Evolutionary conservation across 2,797 vertebrate genomes (phyloP), one percentile per base, ranked within the genome.

Genomic region (Aythya fuligula): DNA sequence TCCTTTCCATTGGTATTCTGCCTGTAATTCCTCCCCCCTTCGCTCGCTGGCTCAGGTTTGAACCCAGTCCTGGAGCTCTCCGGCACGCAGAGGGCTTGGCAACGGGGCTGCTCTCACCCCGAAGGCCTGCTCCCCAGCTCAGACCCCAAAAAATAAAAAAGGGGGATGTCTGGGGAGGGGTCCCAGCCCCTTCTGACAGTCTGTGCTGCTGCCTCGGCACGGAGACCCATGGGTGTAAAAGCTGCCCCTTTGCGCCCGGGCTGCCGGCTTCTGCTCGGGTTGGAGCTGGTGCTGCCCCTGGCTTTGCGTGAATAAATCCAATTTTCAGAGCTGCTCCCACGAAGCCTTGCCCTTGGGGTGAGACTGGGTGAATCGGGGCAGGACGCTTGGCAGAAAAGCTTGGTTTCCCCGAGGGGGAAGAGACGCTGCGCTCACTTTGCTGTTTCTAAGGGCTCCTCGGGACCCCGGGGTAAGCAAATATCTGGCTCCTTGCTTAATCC

Each of bases 151-250:
- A 6, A 51, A 5, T 17, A 38, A 54, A 28, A 51, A 4, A 4
- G 0, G 0, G 17, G 36, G 36, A 6, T 16, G 22, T 11, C 0
- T 22, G 43, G 43, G 41, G 22, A 21, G 1, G 47, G 64, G 25
- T 28, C 8, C 11, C 5, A 7, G 27, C 53, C 13, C 43, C 51
- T 74, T 76, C 34, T 1, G 1, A 10, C 25, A 64, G 36, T 9
- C 51, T 27, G 51, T 53, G 49, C 47, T 51, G 24, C 49, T 14
- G 49, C 18, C 58, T 45, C 1, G 0, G 9, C 49, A 30, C 56
- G 41, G 54, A 67, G 25, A 30, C 65, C 56, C 53, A 20, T 11
- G 36, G 51, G 18, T 28, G 14, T 30, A 14, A n/a, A 18, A 79
- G 30, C 60, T 11, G 24, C 17, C 78, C 56, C n/a, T 34, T 20